Percentiles rank a stretch among this genome's conserved stretches.
phyloP scores from a whole-genome alignment of 2,113 vertebrate species.

The Rhodinocichla rosea region DNA sequence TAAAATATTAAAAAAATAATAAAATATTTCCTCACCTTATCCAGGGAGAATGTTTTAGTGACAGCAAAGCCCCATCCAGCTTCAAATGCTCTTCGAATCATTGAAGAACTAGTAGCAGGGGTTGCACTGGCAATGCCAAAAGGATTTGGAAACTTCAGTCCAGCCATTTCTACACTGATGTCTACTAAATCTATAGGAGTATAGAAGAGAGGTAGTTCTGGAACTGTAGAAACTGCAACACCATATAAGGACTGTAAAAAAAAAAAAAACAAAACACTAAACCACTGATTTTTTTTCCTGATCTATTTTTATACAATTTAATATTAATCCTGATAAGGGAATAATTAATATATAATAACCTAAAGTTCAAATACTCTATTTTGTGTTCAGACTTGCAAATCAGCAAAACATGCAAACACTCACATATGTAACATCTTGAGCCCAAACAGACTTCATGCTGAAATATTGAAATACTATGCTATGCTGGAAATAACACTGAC shows the following conservation, averaged over 20 bases:
- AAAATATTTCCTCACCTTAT: slow-evolving; percentile 76
- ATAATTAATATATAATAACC: not conserved
- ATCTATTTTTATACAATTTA: not conserved
- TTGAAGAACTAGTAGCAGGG: slow-evolving; percentile 86
- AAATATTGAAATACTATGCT: not conserved
- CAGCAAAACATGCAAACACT: not conserved
- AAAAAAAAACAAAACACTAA: not conserved
- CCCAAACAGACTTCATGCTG: not conserved
- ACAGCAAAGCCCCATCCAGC: slow-evolving; percentile 92
- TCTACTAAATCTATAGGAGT: slow-evolving; percentile 87
- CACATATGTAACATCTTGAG: not conserved
- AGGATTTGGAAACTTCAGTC: slow-evolving; percentile 87
- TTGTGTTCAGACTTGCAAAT: not conserved
- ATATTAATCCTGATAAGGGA: not conserved
- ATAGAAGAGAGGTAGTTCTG: slow-evolving; percentile 85
- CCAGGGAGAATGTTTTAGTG: slow-evolving; percentile 91
- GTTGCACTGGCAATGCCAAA: slow-evolving; percentile 93
- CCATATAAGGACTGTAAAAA: slow-evolving; percentile 74
- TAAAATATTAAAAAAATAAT: not conserved
- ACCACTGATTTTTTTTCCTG: not conserved
- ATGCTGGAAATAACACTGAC: not conserved
- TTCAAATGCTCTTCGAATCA: slow-evolving; percentile 92
- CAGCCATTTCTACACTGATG: slow-evolving; percentile 86
- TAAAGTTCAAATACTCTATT: not conserved
- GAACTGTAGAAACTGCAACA: slow-evolving; percentile 66